Conservation (phyloP, 2,113 vertebrate species). For the Burhinus oedicnemus region DNA sequence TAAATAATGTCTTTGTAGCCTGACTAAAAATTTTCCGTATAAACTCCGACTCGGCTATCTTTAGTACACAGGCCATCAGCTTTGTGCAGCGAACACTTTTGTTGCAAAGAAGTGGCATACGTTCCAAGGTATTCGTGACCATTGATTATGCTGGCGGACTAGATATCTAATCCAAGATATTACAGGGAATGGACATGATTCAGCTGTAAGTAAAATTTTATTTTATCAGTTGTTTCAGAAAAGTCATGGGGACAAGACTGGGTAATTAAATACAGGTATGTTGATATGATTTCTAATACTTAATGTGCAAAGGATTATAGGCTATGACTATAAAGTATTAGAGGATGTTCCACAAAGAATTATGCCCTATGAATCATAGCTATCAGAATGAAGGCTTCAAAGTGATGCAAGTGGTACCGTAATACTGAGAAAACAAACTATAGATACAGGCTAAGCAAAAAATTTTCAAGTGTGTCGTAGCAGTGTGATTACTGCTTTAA, state of each 20-base stretch:
- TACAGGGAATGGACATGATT: not conserved
- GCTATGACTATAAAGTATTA: not conserved
- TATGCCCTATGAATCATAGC: not conserved
- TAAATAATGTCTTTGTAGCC: not conserved
- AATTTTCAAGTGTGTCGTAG: not conserved
- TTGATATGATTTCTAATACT: not conserved
- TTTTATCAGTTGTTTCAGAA: not conserved
- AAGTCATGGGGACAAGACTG: not conserved
- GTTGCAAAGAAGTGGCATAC: not conserved
- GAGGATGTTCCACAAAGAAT: not conserved
- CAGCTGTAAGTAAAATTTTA: not conserved
- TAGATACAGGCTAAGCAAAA: not conserved
- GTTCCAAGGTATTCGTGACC: not conserved
- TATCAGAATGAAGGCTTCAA: not conserved
- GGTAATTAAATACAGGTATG: not conserved
- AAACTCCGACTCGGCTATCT: not conserved
- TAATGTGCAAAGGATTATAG: not conserved
- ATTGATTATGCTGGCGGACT: not conserved
- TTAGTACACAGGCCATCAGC: not conserved
- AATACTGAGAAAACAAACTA: not conserved
- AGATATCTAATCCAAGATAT: not conserved
- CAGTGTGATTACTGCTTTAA: not conserved
- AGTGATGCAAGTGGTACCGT: not conserved
- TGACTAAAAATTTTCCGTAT: not conserved
- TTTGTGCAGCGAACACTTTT: not conserved